Evolutionary conservation across 2,888 invertebrate genomes (phyloP), one percentile per base, ranked within the genome.

Genomic region (Xestia c-nigrum): DNA sequence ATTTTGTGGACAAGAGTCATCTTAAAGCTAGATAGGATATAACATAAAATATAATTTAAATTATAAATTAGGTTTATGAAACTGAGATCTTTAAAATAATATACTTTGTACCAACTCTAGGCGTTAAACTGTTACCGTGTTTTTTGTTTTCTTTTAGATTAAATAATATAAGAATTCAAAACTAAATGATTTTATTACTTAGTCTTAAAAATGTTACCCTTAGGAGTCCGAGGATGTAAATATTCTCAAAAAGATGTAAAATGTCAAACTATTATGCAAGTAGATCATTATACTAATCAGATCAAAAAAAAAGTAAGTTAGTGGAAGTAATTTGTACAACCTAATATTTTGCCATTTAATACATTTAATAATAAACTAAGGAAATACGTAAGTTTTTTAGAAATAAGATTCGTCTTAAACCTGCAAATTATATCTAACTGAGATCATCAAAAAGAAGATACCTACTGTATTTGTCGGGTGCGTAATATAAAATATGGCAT

Each of bases 1-100:
- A 78, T 78, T 59, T 59, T 21, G 65, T 0, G 40, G 61, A 77
- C 65, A 77, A 75, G 14, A 72, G 71, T 70, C 70, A 12, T 52
- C 40, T 40, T 50, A 40, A 52, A 72, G 40, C 50, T 72, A 19
- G 19, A 47, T 47, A 43, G 38, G n/a, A 19, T n/a, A 14, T 3
- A 70, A 61, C 7, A 4, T 31, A 21, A 55, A 52, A 38, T 16
- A 68, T 19, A 16, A 69, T 40, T 69, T 19, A 43, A 31, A 61
- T 46, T 31, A 59, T 67, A 47, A 31, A 31, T 31, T 31, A 31
- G 31, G 31, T 31, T 31, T 31, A 2, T 47, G 3, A 72, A 72
- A 38, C 7, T 19, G 38, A 71, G n/a, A 68, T 71, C 38, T 24
- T 19, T 46, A 69, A 46, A 69, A 24, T 7, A 68, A 47, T n/a